These are phyloP conservation scores for Drosophila sordidapex DNA, from an alignment of 2,888 invertebrate genomes.

Conservation along the genomic window DNA sequence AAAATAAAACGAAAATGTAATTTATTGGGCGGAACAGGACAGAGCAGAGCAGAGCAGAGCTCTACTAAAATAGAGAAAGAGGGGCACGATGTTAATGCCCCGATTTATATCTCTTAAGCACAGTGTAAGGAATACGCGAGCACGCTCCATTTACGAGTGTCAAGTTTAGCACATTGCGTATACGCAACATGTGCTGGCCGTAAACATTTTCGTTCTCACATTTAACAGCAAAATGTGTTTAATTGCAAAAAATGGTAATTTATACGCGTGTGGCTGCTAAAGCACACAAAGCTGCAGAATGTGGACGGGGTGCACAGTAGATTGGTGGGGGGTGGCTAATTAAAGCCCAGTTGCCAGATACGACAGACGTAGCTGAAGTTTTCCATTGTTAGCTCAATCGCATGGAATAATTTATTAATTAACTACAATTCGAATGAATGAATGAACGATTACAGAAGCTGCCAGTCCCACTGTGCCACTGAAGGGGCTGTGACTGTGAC, in stretches of 20 bases:
- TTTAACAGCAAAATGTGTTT: conserved; percentile 71
- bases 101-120: conserved; percentile 60
- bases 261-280: conserved; percentile 45
- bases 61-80: conserved; percentile 7
- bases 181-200: conserved; percentile 61
- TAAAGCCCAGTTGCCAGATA: conserved; percentile 44
- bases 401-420: conserved; percentile 80
- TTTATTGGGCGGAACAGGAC: conserved; percentile 45
- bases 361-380: conserved; percentile 54
- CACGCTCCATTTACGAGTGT: conserved; percentile 60
- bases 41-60: conserved; percentile 5
- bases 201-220: conserved; percentile 54
- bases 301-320: conserved; percentile 8
- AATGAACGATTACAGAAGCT: conserved; percentile 71
- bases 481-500: neutral
- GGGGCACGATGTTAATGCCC: conserved; percentile 44
- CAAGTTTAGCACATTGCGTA: conserved; percentile 56
- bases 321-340: conserved; percentile 39
- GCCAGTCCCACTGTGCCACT: conserved; percentile 24
- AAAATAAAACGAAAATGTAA: conserved; percentile 70
- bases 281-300: neutral
- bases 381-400: conserved; percentile 77
- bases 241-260: conserved; percentile 65
- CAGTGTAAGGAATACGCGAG: conserved; percentile 39
- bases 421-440: conserved; percentile 81